Base-by-base conservation (phyloP, 2,797 vertebrate genomes). In the Mycteria americana region DNA sequence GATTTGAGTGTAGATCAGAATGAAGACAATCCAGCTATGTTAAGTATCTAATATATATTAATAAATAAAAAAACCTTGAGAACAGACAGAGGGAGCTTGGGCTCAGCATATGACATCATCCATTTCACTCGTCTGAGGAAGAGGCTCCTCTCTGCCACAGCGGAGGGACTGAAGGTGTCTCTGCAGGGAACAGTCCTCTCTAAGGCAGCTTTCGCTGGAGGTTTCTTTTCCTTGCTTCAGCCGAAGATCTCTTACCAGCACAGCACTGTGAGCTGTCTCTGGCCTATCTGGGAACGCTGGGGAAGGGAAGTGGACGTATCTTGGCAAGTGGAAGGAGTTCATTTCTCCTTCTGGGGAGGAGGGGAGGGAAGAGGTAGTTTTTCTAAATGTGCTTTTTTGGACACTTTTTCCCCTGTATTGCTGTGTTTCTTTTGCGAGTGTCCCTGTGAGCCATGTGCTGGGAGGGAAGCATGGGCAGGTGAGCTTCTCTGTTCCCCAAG, bases 371-470 rank as follows among this genome's bases (percentile, higher is more conserved):
- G 74, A 80, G 41, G 27, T 50, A 0, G 1, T 79, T 82, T 92
- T 70, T 43, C 31, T 69, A 84, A 59, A 35, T 48, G 11, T 76
- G 63, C 7, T 43, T 51, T 46, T 85, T 63, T 41, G 13, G 43
- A 68, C 21, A 60, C 10, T 22, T n/a, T 84, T 46, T 24, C 17
- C 33, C 25, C 13, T 76, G 7, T 41, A 11, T 62, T 53, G 24
- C 27, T 21, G 30, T 54, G 25, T 39, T 76, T 54, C 27, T 70
- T 83, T 43, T 46, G 41, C 1, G 4, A 77, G 24, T 51, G 10
- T 1, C 54, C 33, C 25, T 37, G 46, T 1, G 6, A 95, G 30
- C n/a, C 17, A 12, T 0, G 0, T 21, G 17, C 35, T 60, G 62
- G 35, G 63, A 78, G 41, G 45, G 48, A 48, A 90, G 13, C 41